Evolutionary conservation across 2,888 invertebrate genomes (phyloP).

Genomic region (Malthinus seriepunctatus): DNA sequence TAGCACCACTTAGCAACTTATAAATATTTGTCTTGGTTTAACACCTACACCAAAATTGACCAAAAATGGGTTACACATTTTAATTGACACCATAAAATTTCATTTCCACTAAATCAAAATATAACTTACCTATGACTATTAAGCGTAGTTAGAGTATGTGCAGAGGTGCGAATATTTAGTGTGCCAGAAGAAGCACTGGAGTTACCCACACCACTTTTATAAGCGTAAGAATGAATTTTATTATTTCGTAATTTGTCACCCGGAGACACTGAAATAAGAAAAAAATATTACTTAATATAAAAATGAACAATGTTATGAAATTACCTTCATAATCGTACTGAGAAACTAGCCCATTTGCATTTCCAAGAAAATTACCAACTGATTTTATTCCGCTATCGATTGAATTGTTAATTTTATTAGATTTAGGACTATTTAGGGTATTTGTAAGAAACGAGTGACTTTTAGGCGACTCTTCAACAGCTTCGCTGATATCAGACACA

Average conservation of each 20-base stretch:
- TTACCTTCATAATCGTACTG: slow-evolving; percentile 50
- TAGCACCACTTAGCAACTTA: too few relatives aligned
- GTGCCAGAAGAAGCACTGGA: slow-evolving; percentile 47
- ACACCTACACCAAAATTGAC: too few relatives aligned
- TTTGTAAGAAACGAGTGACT: slow-evolving; percentile 43
- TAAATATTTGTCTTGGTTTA: too few relatives aligned
- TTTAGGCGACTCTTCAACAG: slow-evolving; percentile 36
- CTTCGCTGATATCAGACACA: slow-evolving; percentile 42
- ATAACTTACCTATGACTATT: slow-evolving; percentile 60
- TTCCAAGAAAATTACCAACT: slow-evolving; percentile 32
- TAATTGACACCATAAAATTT: too few relatives aligned
- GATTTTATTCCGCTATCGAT: slow-evolving; percentile 36
- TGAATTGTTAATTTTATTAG: slow-evolving; percentile 47
- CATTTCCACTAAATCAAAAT: too few relatives aligned
- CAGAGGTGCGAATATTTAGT: slow-evolving; percentile 51
- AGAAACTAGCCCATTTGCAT: slow-evolving; percentile 49
- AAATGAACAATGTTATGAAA: slow-evolving; percentile 7
- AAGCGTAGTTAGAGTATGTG: slow-evolving; percentile 55
- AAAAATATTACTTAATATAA: slow-evolving; percentile 1
- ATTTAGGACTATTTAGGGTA: slow-evolving; percentile 53
- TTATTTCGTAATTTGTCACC: slow-evolving; percentile 45
- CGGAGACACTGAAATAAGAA: slow-evolving; percentile 41
- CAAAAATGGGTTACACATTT: too few relatives aligned
- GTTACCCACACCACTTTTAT: slow-evolving; percentile 48
- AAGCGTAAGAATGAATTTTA: slow-evolving; percentile 51